phyloP scores from a whole-genome alignment of 2,888 invertebrate genomes.

The Slavum lentiscoides region DNA sequence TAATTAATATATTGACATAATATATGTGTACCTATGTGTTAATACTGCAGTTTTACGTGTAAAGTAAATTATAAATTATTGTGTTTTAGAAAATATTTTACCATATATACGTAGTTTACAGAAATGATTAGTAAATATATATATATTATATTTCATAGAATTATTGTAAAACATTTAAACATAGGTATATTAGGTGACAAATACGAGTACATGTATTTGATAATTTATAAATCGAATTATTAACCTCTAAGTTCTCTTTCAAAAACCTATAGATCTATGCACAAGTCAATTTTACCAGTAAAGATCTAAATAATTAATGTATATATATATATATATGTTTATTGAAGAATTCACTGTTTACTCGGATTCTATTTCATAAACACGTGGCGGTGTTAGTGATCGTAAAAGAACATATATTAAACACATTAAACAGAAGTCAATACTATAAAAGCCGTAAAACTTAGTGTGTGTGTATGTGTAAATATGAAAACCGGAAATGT shows the following conservation, averaged over 20 bases:
- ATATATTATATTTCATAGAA: background rate
- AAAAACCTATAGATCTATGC: background rate
- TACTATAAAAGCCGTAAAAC: slow-evolving; percentile 44
- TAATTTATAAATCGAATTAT: background rate
- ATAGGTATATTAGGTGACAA: no score
- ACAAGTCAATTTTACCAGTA: background rate
- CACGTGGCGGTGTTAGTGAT: slow-evolving; percentile 39
- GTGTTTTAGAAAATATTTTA: no score
- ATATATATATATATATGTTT: slow-evolving; percentile 10
- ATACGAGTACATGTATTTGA: background rate
- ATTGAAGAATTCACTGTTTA: slow-evolving; percentile 40
- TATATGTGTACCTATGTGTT: no score
- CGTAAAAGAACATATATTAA: slow-evolving; percentile 48
- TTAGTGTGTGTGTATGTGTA: background rate
- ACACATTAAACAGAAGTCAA: slow-evolving; percentile 52
- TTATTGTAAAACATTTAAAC: background rate
- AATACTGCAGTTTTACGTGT: no score
- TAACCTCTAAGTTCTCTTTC: background rate
- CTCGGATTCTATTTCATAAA: slow-evolving; percentile 24
- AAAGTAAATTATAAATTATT: no score
- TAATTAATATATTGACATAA: no score
- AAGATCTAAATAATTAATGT: slow-evolving; percentile 23
- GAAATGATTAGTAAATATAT: no score
- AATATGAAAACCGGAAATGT: slow-evolving; percentile 46
- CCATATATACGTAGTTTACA: no score